phyloP scores from a whole-genome alignment of 2,888 invertebrate genomes.

The Aromia moschata region DNA sequence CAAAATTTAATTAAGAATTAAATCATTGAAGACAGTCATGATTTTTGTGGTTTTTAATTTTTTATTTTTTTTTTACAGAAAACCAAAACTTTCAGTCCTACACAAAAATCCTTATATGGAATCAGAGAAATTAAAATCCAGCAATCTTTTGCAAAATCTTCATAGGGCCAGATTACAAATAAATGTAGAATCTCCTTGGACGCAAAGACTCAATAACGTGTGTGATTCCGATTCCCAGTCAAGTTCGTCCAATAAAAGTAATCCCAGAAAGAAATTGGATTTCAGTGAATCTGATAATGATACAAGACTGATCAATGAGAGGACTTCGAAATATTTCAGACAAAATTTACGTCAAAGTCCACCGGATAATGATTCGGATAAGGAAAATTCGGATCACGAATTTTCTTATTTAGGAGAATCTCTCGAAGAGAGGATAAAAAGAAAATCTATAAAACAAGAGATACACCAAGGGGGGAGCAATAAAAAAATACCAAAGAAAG shows the following conservation, averaged over 20 bases:
- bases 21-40: no score
- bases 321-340: slow-evolving; percentile 30
- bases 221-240: slow-evolving; percentile 52
- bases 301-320: neutral
- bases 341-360: neutral
- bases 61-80: slow-evolving; percentile 45
- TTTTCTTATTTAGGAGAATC: slow-evolving; percentile 26
- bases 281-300: slow-evolving; percentile 35
- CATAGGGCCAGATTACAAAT: slow-evolving; percentile 42
- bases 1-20: no score
- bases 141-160: slow-evolving; percentile 43
- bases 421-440: slow-evolving; percentile 38
- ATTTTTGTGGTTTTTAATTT: no score
- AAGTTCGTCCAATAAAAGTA: slow-evolving; percentile 21
- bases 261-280: slow-evolving; percentile 36
- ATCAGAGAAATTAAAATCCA: slow-evolving; percentile 24
- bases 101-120: slow-evolving; percentile 48
- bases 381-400: slow-evolving; percentile 22
- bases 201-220: slow-evolving; percentile 43
- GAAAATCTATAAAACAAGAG: slow-evolving; percentile 28
- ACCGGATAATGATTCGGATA: slow-evolving; percentile 18
- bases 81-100: slow-evolving; percentile 39
- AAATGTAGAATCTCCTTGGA: slow-evolving; percentile 48
- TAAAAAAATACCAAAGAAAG: slow-evolving; percentile 3
- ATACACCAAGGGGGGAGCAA: slow-evolving; percentile 1